A percentile compares a stretch with the other conserved stretches of the same genome.
These are phyloP conservation scores for Vidua chalybeata DNA, from an alignment of 2,113 vertebrate genomes.

Conservation along the genomic window DNA sequence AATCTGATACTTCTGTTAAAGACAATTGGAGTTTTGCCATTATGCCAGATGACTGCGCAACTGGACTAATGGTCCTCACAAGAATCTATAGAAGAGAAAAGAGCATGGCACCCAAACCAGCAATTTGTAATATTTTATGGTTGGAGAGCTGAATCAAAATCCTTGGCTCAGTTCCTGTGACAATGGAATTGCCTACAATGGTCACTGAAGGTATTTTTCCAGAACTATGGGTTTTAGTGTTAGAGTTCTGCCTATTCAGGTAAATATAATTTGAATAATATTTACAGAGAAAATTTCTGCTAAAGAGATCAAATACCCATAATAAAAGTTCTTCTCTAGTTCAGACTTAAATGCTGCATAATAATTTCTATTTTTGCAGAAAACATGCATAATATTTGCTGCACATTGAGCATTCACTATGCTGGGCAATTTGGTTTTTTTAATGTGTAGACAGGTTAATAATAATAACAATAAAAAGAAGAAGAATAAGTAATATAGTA, in stretches of 20 bases:
- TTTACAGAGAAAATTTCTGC: background rate
- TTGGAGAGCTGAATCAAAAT: background rate
- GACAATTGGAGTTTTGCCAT: constrained; percentile 15
- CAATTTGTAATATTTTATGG: background rate
- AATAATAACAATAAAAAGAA: background rate
- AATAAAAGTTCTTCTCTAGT: background rate
- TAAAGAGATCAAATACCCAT: background rate
- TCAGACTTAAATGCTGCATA: background rate
- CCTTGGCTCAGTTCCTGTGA: background rate
- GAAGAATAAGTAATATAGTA: background rate
- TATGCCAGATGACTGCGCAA: background rate
- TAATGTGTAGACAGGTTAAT: background rate
- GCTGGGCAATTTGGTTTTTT: background rate
- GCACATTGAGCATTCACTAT: background rate
- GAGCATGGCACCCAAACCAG: background rate
- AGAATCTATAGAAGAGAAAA: background rate
- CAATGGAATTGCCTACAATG: background rate
- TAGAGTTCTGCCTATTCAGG: background rate
- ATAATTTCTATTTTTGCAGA: background rate
- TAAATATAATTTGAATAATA: background rate
- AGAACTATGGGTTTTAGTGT: background rate
- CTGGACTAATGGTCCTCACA: background rate
- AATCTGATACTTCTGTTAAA: constrained; percentile 27
- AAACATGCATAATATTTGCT: background rate
- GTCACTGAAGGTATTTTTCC: background rate